These are phyloP conservation scores for Amblyraja radiata DNA, from an alignment of 2,797 vertebrate species.

Conservation along the genomic window DNA sequence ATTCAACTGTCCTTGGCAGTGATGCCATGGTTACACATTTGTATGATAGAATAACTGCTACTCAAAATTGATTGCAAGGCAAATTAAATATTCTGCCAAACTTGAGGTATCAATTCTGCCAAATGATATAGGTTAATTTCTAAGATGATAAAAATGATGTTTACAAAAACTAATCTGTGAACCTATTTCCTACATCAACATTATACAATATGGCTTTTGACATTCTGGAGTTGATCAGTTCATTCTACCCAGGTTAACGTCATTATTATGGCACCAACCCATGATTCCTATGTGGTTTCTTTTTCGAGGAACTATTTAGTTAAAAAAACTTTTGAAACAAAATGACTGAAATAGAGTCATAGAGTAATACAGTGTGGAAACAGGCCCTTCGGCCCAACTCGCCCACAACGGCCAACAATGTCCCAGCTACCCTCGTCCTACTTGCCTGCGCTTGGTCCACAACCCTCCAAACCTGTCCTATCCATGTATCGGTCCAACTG, in stretches of 20 bases:
- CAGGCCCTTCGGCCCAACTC: too few species aligned
- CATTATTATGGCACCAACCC: slow-evolving; percentile 12
- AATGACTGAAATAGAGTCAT: too few species aligned
- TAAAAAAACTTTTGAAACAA: too few species aligned
- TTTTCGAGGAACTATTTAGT: too few species aligned
- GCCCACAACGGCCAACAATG: too few species aligned
- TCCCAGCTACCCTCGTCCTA: too few species aligned
- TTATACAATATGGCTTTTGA: slow-evolving; percentile 26
- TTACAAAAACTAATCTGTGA: slow-evolving; percentile 46
- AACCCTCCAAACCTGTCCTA: too few species aligned
- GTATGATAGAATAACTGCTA: slow-evolving; percentile 39
- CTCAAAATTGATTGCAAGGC: slow-evolving; percentile 30
- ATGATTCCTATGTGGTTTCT: not conserved
- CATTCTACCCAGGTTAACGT: not conserved
- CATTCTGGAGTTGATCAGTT: slow-evolving; percentile 30
- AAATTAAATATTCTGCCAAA: slow-evolving; percentile 27
- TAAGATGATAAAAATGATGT: slow-evolving; percentile 49
- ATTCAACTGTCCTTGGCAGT: slow-evolving; percentile 62
- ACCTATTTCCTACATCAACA: not conserved
- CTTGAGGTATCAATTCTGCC: slow-evolving; percentile 22
- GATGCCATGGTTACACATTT: slow-evolving; percentile 55
- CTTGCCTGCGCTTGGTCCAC: too few species aligned
- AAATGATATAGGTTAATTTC: slow-evolving; percentile 57
- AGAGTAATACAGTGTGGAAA: too few species aligned
- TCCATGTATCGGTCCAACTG: too few species aligned